Base-by-base conservation (phyloP, 1,140 invertebrate genomes). In the Drosophila jambulina region DNA sequence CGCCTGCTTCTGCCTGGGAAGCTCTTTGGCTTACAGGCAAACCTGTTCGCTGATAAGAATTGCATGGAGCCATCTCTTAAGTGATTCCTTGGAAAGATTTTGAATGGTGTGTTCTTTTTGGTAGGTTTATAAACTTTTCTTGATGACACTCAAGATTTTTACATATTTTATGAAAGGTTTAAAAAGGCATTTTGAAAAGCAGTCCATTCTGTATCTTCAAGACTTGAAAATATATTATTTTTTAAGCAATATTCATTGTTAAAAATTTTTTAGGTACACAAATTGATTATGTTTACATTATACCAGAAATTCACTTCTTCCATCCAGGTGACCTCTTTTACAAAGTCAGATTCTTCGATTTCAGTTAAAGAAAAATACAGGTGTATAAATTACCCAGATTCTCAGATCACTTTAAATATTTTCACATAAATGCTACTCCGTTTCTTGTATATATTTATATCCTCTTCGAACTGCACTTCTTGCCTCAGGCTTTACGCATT, bases 21-120 rank as follows among this genome's bases (percentile, higher is more conserved):
- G 53, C 51, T 54, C 46, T 42, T 70, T 7, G 10, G n/a, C 34
- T 45, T 34, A 29, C 49, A 54, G 49, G 38, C 58, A 64, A 67
- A 68, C 70, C 72, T 42, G 51, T 57, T 69, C 32, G 56, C 74
- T 85, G 82, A 85, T 85, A 85, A 85, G 78, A 82, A 69, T 56
- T 67, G 78, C 57, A 65, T 63, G 60, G 60, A 13, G 15, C 23
- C 53, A 43, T 58, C 42, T 25, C 36, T 75, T 23, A 13, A 34
- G 42, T 40, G 75, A 23, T 43, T 59, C 19, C 6, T 34, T 32
- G n/a, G 23, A 27, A 48, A n/a, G 29, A 9, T 12, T 25, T 6
- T 40, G 17, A 23, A 43, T 54, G 2, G 7, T 17, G n/a, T 25
- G 5, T 38, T 12, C 15, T 38, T 38, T 54, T 53, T 13, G 17